Conservation (phyloP, 2,113 vertebrate species). For the Protobothrops flavoviridis region DNA sequence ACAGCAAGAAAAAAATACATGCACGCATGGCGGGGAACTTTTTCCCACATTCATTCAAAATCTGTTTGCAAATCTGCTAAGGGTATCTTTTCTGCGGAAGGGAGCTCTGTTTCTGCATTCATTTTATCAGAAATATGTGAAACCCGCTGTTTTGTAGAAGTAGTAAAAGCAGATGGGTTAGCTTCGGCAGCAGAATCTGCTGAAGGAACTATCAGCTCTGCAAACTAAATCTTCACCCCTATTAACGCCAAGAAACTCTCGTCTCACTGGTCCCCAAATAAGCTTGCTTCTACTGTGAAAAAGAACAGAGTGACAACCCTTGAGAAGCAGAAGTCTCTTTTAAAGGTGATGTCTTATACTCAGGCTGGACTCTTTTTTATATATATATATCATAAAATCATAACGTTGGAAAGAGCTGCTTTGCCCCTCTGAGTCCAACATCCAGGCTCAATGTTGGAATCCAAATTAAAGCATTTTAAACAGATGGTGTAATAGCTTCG, state of each 20-base stretch:
- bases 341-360: not conserved
- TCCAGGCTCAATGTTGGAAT: not conserved
- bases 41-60: conserved; percentile 68
- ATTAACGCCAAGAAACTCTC: conserved; percentile 54
- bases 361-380: not conserved
- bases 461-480: not conserved
- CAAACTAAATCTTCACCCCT: conserved; percentile 58
- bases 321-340: not conserved
- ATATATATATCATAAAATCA: not conserved
- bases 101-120: conserved; percentile 68
- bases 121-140: conserved; percentile 71
- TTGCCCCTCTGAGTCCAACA: not conserved
- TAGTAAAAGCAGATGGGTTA: conserved; percentile 71
- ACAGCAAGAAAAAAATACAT: conserved; percentile 11
- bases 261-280: conserved; percentile 4
- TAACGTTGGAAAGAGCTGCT: not conserved
- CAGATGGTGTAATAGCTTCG: not conserved
- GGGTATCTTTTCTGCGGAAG: conserved; percentile 65
- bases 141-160: conserved; percentile 71
- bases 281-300: not conserved
- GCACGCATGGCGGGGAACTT: conserved; percentile 57
- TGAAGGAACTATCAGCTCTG: conserved; percentile 55
- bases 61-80: conserved; percentile 73
- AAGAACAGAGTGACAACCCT: not conserved
- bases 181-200: conserved; percentile 59